phyloP scores from a whole-genome alignment of 2,797 vertebrate genomes.

The Amphiprion clarkii region DNA sequence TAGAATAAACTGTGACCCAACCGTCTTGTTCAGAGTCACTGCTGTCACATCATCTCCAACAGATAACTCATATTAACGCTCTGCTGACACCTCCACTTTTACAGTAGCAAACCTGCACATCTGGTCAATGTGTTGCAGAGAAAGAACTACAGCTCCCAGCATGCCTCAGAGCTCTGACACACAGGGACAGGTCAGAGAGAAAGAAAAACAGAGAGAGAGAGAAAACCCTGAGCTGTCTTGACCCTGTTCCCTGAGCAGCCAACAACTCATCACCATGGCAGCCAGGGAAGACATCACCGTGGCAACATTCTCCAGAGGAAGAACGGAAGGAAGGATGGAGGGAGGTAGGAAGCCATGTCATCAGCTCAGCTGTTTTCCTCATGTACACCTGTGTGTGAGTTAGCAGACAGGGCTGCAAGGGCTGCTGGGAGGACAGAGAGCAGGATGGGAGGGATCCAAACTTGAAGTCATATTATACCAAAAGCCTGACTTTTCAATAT shows the following conservation, averaged over 20 bases:
- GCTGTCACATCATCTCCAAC: too few relatives aligned
- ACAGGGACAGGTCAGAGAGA: neutral
- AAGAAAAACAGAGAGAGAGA: neutral
- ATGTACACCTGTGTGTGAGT: constrained; percentile 31
- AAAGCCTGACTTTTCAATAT: too few relatives aligned
- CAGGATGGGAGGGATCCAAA: neutral
- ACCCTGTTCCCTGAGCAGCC: neutral
- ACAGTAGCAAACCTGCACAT: neutral
- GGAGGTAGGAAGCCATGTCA: neutral
- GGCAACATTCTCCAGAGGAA: constrained; percentile 28
- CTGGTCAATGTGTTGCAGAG: constrained; percentile 6
- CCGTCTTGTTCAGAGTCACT: too few relatives aligned
- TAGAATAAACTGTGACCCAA: too few relatives aligned
- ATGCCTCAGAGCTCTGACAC: constrained; percentile 43
- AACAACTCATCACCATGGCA: constrained; percentile 19
- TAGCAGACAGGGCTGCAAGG: constrained; percentile 15
- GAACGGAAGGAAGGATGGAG: neutral
- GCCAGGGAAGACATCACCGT: constrained; percentile 15
- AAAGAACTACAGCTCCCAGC: constrained; percentile 63
- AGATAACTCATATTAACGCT: neutral
- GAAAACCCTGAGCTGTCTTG: constrained; percentile 39
- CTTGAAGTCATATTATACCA: neutral
- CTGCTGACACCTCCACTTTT: neutral
- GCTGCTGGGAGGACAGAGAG: constrained; percentile 2
- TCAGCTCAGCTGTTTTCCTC: constrained; percentile 37